Evolutionary conservation across 1,140 invertebrate species (phyloP).

Genomic region (Zaprionus africanus): DNA sequence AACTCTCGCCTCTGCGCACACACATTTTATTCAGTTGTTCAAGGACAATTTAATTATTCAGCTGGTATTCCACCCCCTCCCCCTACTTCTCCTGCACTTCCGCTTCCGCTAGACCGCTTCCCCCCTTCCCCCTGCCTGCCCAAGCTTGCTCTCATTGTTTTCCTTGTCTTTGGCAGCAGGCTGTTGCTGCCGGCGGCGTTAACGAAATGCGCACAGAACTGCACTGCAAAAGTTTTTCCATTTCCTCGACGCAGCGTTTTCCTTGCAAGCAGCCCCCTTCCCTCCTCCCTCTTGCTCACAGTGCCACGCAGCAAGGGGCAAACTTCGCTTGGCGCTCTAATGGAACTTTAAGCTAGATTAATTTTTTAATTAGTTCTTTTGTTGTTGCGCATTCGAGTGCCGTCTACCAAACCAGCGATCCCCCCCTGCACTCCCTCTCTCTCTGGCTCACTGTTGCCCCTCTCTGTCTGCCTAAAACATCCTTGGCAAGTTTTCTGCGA

Average conservation of each 20-base stretch:
- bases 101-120: slow-evolving; percentile 36
- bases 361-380: slow-evolving; percentile 84
- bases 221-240: slow-evolving; percentile 79
- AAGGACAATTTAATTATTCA: slow-evolving; percentile 83
- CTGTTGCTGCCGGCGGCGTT: slow-evolving; percentile 54
- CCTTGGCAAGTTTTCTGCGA: slow-evolving; percentile 47
- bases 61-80: slow-evolving; percentile 39
- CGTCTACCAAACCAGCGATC: slow-evolving; percentile 31
- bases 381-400: slow-evolving; percentile 77
- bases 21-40: slow-evolving; percentile 67
- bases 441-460: neutral
- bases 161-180: slow-evolving; percentile 67
- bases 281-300: slow-evolving; percentile 10
- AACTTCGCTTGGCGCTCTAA: slow-evolving; percentile 81
- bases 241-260: slow-evolving; percentile 56
- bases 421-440: neutral
- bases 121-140: neutral
- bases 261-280: neutral
- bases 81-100: slow-evolving; percentile 45
- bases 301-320: slow-evolving; percentile 32
- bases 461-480: slow-evolving; percentile 46
- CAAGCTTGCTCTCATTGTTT: slow-evolving; percentile 58
- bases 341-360: slow-evolving; percentile 83
- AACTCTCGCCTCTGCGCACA: slow-evolving; percentile 10
- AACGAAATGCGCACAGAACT: slow-evolving; percentile 56